Evolutionary conservation across 2,888 invertebrate genomes (phyloP).

Genomic region (Ectemnius lituratus): DNA sequence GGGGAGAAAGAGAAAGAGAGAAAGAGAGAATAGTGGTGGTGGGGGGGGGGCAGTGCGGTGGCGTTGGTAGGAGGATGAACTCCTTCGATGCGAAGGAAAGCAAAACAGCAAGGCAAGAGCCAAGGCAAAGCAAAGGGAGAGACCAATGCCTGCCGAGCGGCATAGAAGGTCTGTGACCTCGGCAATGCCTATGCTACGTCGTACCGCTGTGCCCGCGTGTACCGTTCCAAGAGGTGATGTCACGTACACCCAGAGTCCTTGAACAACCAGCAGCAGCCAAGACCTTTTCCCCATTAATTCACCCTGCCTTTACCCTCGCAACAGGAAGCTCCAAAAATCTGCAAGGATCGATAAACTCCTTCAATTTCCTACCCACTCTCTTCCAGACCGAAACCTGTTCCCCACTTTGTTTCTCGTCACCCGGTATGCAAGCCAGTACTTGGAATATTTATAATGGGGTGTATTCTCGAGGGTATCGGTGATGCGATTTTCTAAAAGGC

Average conservation of each 20-base stretch:
- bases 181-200: slow-evolving; percentile 66
- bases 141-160: slow-evolving; percentile 71
- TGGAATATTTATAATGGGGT: no score
- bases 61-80: slow-evolving; percentile 18
- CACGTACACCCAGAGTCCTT: slow-evolving; percentile 58
- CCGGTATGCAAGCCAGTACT: slow-evolving; percentile 23
- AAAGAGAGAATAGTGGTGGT: no score
- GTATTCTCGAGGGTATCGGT: background rate
- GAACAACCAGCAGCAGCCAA: slow-evolving; percentile 34
- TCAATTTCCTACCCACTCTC: background rate
- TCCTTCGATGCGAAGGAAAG: slow-evolving; percentile 7
- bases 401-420: slow-evolving; percentile 6
- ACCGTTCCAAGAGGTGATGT: slow-evolving; percentile 68
- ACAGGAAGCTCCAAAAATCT: background rate
- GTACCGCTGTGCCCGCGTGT: slow-evolving; percentile 51
- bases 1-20: slow-evolving; percentile 31
- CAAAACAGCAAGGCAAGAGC: slow-evolving; percentile 22
- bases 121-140: slow-evolving; percentile 43
- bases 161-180: slow-evolving; percentile 76
- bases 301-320: slow-evolving; percentile 7
- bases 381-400: background rate
- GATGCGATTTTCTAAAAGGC: slow-evolving; percentile 5
- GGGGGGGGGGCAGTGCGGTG: slow-evolving; percentile 36
- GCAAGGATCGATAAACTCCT: background rate
- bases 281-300: slow-evolving; percentile 26